Percentiles rank a stretch among this genome's conserved stretches.
Evolutionary conservation across 1,140 invertebrate genomes (phyloP).

Genomic region (Drosophila rhopaloa): DNA sequence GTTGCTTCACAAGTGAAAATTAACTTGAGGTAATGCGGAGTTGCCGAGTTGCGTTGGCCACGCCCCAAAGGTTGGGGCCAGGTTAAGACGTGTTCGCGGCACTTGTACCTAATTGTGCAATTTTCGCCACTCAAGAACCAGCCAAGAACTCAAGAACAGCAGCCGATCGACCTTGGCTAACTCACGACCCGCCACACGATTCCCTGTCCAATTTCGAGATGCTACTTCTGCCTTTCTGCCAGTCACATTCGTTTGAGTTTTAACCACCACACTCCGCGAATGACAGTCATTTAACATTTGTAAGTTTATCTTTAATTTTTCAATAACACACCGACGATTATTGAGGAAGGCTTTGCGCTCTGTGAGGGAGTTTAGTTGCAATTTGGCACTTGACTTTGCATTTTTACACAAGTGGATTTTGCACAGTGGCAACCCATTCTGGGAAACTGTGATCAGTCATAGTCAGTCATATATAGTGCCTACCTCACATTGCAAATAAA

Average conservation of each 20-base stretch:
- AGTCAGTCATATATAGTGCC: not conserved
- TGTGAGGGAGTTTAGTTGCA: conserved; percentile 20
- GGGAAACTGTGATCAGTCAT: not conserved
- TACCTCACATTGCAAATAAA: not conserved
- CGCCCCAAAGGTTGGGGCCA: conserved; percentile 25
- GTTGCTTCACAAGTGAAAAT: conserved; percentile 36
- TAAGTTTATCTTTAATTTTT: conserved; percentile 21
- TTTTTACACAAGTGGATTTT: conserved; percentile 1
- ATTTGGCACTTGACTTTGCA: conserved; percentile 34
- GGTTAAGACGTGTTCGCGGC: conserved; percentile 10
- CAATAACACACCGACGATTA: conserved; percentile 12
- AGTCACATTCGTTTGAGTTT: conserved; percentile 28
- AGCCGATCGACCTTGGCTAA: conserved; percentile 49
- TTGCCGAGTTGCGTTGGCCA: conserved; percentile 35
- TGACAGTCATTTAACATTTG: conserved; percentile 18
- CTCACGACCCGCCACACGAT: conserved; percentile 29
- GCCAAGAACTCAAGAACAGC: conserved; percentile 63
- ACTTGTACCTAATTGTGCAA: conserved; percentile 48
- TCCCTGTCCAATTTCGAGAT: conserved; percentile 43
- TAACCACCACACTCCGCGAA: conserved; percentile 21
- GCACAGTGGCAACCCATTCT: conserved; percentile 21
- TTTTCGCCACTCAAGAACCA: conserved; percentile 45
- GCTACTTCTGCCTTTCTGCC: conserved; percentile 35
- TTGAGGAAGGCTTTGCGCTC: conserved; percentile 15
- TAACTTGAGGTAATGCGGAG: conserved; percentile 21